Base-by-base conservation (phyloP, 2,888 invertebrate species). In the Strigamia crassipes region DNA sequence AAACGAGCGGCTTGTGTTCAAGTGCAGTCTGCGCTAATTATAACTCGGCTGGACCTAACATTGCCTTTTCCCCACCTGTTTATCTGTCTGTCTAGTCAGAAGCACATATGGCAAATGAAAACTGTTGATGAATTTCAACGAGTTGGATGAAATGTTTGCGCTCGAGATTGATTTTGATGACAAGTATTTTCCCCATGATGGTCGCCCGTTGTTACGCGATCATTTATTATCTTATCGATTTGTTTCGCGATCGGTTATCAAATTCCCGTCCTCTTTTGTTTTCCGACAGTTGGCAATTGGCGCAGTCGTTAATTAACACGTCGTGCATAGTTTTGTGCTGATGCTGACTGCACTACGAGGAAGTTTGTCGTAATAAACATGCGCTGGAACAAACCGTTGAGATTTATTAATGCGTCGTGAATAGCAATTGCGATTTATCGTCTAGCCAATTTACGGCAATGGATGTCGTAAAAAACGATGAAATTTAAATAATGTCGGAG, bases 21-120 rank as follows among this genome's bases (percentile, higher is more conserved):
- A 51, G 51, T 18, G 15, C 12, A 18, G 21, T 66, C 61, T 66
- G 46, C 0, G 61, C 73, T 73, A 73, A 73, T 27, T 27, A 73
- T 73, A 73, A 73, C 73, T 27, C 15, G 46, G 46, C 46, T 13
- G 46, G 46, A 46, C 23, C n/a, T 10, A 18, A 18, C 51, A 13
- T 27, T 56, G 56, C 56, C 56, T 56, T 31, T 61, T 73, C 73
- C 73, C 73, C 73, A 73, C 73, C 73, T 73, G 73, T 73, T 73
- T 73, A 73, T 73, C 73, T 73, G 61, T 66, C 73, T 27, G 61
- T 66, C 73, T 27, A 12, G 73, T 73, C 18, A 18, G 15, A 18
- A 15, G n/a, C 56, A 18, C 56, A 56, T 8, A 6, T 56, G 56
- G 56, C 56, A 56, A 56, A 46, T 46, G 18, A 56, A 56, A 56